Conservation (phyloP, 2,888 invertebrate genomes). For the Oscheius myriophilus region DNA sequence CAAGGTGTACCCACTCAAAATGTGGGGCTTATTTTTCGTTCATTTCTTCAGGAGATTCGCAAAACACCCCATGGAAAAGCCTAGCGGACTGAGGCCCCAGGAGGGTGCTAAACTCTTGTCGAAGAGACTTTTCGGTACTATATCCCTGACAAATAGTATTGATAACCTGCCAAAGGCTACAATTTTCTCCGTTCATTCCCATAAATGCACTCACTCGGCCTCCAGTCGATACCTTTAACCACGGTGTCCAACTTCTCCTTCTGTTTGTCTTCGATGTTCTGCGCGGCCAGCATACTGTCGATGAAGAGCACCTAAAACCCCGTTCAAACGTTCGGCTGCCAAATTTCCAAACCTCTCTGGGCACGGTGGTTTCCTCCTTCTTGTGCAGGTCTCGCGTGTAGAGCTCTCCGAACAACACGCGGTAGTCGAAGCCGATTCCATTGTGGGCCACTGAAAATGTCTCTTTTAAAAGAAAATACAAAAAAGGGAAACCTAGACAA, state of each 20-base stretch:
- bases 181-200: neutral
- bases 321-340: too few relatives aligned
- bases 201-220: conserved; percentile 27
- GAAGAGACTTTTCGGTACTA: too few relatives aligned
- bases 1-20: too few relatives aligned
- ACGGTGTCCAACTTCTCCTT: conserved; percentile 30
- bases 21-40: too few relatives aligned
- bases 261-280: conserved; percentile 48
- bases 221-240: conserved; percentile 40
- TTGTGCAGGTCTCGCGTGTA: conserved; percentile 29
- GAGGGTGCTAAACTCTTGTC: too few relatives aligned
- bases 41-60: too few relatives aligned
- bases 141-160: too few relatives aligned
- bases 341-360: conserved; percentile 32
- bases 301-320: conserved; percentile 47
- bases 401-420: conserved; percentile 58
- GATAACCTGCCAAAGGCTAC: too few relatives aligned
- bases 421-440: conserved; percentile 56
- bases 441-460: conserved; percentile 53
- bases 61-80: too few relatives aligned
- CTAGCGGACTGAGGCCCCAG: too few relatives aligned
- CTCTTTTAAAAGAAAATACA: neutral
- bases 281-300: conserved; percentile 53
- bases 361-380: conserved; percentile 17
- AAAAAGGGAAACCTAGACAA: conserved; percentile 32